phyloP scores from a whole-genome alignment of 2,113 vertebrate species.

The Dipodomys ordii region DNA sequence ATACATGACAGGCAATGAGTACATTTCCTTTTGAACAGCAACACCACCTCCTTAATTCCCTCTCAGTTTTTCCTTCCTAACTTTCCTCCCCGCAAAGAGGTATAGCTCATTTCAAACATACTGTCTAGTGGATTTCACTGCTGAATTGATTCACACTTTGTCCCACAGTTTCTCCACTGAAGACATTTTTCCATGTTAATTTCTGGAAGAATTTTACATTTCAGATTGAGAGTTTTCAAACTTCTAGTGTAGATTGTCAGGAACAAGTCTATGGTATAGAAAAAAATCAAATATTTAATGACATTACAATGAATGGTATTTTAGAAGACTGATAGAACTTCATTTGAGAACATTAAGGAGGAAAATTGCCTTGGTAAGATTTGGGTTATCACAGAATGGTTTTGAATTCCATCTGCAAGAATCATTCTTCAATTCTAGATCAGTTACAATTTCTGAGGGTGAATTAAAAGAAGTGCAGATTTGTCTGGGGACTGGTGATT shows the following conservation, averaged over 20 bases:
- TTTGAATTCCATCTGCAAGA: neutral
- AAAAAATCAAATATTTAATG: neutral
- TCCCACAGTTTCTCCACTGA: too few relatives aligned
- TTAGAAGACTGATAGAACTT: neutral
- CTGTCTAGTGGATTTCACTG: too few relatives aligned
- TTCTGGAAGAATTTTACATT: neutral
- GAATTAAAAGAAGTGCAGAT: neutral
- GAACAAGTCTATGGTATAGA: neutral
- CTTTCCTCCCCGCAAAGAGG: too few relatives aligned
- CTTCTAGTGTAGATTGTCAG: neutral
- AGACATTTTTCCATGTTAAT: neutral
- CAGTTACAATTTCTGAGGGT: neutral
- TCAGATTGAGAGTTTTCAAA: neutral
- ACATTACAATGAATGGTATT: neutral
- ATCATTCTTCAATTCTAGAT: neutral
- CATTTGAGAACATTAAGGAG: neutral
- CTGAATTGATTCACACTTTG: too few relatives aligned
- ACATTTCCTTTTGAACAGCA: too few relatives aligned
- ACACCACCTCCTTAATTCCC: too few relatives aligned
- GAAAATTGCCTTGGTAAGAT: neutral
- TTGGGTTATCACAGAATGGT: neutral
- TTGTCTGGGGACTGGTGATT: too few relatives aligned
- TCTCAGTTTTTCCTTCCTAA: too few relatives aligned
- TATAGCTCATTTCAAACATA: too few relatives aligned
- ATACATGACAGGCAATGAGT: too few relatives aligned